A percentile compares a stretch with the other conserved stretches of the same genome.
Evolutionary conservation across 1,140 invertebrate genomes (phyloP).

Genomic region (Megalonaias nervosa): DNA sequence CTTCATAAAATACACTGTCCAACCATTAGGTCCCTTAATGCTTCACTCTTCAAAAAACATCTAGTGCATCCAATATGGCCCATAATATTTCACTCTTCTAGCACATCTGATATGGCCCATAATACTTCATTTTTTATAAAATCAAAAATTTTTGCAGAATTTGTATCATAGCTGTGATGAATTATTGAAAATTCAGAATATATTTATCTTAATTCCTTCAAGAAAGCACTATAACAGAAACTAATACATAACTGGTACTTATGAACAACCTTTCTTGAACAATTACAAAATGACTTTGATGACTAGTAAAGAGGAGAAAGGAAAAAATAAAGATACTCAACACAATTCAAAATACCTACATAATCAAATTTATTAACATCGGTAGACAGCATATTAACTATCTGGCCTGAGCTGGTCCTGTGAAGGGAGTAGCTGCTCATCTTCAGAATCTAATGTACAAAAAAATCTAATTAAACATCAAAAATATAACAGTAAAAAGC

Average conservation of each 20-base stretch:
- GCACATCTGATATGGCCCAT: too few species aligned
- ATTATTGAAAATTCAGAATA: not conserved
- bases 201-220: not conserved
- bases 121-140: too few species aligned
- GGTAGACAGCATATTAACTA: slow-evolving; percentile 91
- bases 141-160: too few species aligned
- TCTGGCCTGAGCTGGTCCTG: slow-evolving; percentile 85
- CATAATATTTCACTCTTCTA: too few species aligned
- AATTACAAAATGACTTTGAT: too few species aligned
- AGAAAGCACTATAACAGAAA: not conserved
- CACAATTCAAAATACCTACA: slow-evolving; percentile 35
- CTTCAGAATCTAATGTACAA: slow-evolving; percentile 51
- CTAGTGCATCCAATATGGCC: too few species aligned
- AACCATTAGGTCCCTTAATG: too few species aligned
- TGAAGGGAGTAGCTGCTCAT: slow-evolving; percentile 76
- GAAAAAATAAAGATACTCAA: not conserved
- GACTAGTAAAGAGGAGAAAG: not conserved
- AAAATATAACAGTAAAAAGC: too few species aligned
- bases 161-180: too few species aligned
- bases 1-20: too few species aligned
- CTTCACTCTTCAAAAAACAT: too few species aligned
- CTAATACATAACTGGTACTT: not conserved
- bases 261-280: not conserved
- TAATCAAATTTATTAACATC: slow-evolving; percentile 76
- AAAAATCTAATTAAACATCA: not conserved